phyloP scores from a whole-genome alignment of 2,888 invertebrate species.

The Trichogramma evanescens region DNA sequence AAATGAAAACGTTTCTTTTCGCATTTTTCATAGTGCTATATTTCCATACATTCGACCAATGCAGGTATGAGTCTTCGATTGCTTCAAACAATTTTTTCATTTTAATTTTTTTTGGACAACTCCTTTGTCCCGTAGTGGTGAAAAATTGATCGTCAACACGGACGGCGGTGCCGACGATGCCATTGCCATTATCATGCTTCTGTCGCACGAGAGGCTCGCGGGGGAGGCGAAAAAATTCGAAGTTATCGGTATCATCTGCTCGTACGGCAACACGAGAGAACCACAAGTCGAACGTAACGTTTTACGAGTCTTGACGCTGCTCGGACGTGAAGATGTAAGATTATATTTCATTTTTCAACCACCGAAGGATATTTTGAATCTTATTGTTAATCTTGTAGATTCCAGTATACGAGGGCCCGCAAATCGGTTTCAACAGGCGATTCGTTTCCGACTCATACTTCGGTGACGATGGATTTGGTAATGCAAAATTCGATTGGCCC shows the following conservation, averaged over 20 bases:
- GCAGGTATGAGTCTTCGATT: no score
- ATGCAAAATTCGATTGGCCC: conserved; percentile 41
- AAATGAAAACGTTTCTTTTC: no score
- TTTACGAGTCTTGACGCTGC: conserved; percentile 46
- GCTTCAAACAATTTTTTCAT: not conserved
- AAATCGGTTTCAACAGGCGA: conserved; percentile 35
- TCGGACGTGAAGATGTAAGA: conserved; percentile 40
- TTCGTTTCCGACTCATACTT: conserved; percentile 32
- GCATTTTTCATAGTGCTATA: no score
- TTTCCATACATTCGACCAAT: no score
- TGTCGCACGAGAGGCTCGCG: conserved; percentile 25
- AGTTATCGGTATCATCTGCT: conserved; percentile 47
- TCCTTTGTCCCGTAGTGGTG: not conserved
- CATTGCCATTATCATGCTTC: conserved; percentile 44
- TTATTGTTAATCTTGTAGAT: conserved; percentile 39
- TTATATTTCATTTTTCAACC: not conserved
- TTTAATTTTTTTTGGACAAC: not conserved
- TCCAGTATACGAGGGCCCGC: conserved; percentile 48
- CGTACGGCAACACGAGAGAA: conserved; percentile 51
- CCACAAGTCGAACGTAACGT: conserved; percentile 51
- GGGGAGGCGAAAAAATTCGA: conserved; percentile 23
- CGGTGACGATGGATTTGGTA: conserved; percentile 52
- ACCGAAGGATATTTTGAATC: not conserved
- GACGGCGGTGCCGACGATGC: conserved; percentile 52
- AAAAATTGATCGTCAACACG: conserved; percentile 47